Base-by-base conservation (phyloP, 2,797 vertebrate species). In the Paguma larvata region DNA sequence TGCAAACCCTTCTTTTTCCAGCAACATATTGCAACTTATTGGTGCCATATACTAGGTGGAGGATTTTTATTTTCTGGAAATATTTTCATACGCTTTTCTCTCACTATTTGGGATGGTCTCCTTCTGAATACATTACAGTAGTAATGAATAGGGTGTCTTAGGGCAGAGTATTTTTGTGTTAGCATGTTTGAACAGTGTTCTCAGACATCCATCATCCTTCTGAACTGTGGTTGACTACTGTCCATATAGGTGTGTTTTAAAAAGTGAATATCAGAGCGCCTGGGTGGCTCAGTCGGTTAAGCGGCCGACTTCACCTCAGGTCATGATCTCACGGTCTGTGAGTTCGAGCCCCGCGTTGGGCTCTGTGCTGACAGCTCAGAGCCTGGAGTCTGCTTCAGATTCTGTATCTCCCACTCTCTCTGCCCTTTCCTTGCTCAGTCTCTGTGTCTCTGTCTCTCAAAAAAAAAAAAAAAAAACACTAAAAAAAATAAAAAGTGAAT, bases 11-110 rank as follows among this genome's bases (percentile, higher is more conserved):
- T 89, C 48, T 97, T 19, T 63, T 27, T 34, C 51, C 53, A 73
- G 79, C 65, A 94, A 30, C 25, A 78, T 62, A 63, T 63, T 79
- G 65, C 51, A 65, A 12, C 82, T 73, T 89, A 56, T 23, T 27
- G 56, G 62, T 85, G 38, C 30, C 59, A 16, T 85, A 77, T n/a
- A 15, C 23, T 88, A 27, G 83, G 32, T 48, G 46, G 62, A 75
- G 23, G 62, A 51, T 18, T 90, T 96, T 91, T 85, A 80, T 86
- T 86, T 89, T 84, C 77, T 82, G 62, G 70, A 93, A 75, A 85
- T 67, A 73, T 78, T 87, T 86, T 82, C 51, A 44, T 32, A 27
- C 11, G 16, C 56, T 90, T 86, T 68, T 46, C 87, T 56, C 63
- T 88, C 56, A 82, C 34, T 72, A 30, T 87, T 15, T 34, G 51